Percentiles rank a stretch among this genome's conserved stretches.
These are phyloP conservation scores for Syngnathoides biaculeatus DNA, from an alignment of 2,113 vertebrate species.

Conservation along the genomic window DNA sequence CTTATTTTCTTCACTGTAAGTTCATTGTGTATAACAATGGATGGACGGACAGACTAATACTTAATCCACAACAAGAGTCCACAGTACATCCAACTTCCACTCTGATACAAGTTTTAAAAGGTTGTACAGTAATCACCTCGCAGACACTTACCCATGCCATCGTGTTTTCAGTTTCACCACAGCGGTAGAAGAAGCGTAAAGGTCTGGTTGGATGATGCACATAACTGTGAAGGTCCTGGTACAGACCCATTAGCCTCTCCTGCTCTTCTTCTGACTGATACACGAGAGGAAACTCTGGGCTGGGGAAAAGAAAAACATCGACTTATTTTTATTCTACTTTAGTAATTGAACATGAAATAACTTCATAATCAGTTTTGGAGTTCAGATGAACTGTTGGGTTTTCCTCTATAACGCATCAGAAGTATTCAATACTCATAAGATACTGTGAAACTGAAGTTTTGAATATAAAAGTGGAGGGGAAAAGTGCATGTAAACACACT, in stretches of 20 bases:
- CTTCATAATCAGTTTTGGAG: too few relatives aligned
- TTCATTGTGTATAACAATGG: too few relatives aligned
- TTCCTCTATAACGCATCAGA: too few relatives aligned
- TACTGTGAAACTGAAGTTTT: too few relatives aligned
- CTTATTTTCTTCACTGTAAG: too few relatives aligned
- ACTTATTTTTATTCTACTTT: background rate
- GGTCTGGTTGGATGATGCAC: constrained; percentile 89
- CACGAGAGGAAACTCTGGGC: constrained; percentile 86
- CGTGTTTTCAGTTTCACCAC: constrained; percentile 86
- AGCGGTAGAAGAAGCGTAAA: constrained; percentile 87
- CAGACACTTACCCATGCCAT: constrained; percentile 85
- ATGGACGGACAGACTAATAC: too few relatives aligned
- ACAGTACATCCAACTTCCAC: background rate
- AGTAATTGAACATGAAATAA: background rate
- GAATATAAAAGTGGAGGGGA: too few relatives aligned
- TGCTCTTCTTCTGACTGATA: constrained; percentile 84
- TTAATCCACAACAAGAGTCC: too few relatives aligned
- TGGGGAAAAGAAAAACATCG: constrained; percentile 44
- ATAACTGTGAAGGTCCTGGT: constrained; percentile 91
- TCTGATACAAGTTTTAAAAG: background rate
- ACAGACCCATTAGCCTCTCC: constrained; percentile 85
- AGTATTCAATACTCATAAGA: too few relatives aligned
- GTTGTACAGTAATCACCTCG: background rate
- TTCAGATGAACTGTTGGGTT: too few relatives aligned
- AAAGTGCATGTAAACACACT: too few relatives aligned